These are phyloP conservation scores for Apogon hyalosoma DNA, from an alignment of 2,797 vertebrate species.

Conservation along the genomic window DNA sequence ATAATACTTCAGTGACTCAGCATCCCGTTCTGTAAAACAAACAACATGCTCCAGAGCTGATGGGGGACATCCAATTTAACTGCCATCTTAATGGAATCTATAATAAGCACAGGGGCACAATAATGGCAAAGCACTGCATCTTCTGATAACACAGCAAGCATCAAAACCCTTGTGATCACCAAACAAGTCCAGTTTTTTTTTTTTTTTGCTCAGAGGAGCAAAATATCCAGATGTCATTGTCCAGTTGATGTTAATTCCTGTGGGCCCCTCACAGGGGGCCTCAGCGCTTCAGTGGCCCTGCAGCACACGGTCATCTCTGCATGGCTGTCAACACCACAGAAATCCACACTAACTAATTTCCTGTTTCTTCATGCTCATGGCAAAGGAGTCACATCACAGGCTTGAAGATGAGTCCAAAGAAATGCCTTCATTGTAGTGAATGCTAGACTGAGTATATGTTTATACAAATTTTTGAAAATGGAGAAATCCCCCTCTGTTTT, in stretches of 20 bases:
- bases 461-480: too few relatives aligned
- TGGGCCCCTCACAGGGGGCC: slow-evolving; percentile 52
- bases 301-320: slow-evolving; percentile 47
- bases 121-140: slow-evolving; percentile 80
- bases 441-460: too few relatives aligned
- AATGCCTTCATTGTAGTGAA: slow-evolving; percentile 21
- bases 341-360: slow-evolving; percentile 76
- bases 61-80: slow-evolving; percentile 86
- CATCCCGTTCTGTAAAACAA: slow-evolving; percentile 84
- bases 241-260: slow-evolving; percentile 63
- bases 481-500: too few relatives aligned
- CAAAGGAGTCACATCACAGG: slow-evolving; percentile 67
- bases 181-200: slow-evolving; percentile 70
- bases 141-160: slow-evolving; percentile 77
- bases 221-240: slow-evolving; percentile 73
- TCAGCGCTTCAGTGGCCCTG: slow-evolving; percentile 48
- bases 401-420: slow-evolving; percentile 58
- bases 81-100: slow-evolving; percentile 90
- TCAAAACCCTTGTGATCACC: slow-evolving; percentile 77
- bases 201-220: slow-evolving; percentile 56
- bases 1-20: slow-evolving; percentile 83
- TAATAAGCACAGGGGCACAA: slow-evolving; percentile 83
- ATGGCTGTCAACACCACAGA: slow-evolving; percentile 59
- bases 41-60: slow-evolving; percentile 82
- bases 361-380: slow-evolving; percentile 74